Conservation (phyloP, 1,140 invertebrate species). For the Drosophila micromelanica region DNA sequence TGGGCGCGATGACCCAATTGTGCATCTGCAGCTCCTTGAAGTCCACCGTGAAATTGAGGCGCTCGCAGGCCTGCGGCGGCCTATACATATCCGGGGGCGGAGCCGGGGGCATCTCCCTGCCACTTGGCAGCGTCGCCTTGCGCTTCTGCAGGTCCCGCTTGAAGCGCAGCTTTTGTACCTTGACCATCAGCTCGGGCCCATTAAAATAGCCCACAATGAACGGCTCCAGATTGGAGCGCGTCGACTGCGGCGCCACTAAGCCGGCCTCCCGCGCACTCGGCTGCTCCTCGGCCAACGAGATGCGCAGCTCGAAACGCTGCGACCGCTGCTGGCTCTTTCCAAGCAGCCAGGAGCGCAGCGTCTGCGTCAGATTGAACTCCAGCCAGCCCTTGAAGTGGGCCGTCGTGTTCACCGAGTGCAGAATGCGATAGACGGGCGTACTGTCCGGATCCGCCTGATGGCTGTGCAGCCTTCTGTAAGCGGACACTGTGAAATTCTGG, state of each 20-base stretch:
- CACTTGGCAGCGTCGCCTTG: slow-evolving; percentile 12
- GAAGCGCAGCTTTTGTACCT: slow-evolving; percentile 73
- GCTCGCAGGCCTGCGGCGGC: slow-evolving; percentile 70
- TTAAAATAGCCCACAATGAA: slow-evolving; percentile 81
- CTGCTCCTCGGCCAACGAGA: slow-evolving; percentile 48
- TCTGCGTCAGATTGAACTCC: slow-evolving; percentile 72
- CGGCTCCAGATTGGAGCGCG: slow-evolving; percentile 58
- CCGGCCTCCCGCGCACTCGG: slow-evolving; percentile 44
- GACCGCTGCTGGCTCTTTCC: slow-evolving; percentile 18
- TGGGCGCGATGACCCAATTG: slow-evolving; percentile 81
- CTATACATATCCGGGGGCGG: slow-evolving; percentile 45
- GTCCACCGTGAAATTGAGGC: slow-evolving; percentile 79
- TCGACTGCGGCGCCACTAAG: slow-evolving; percentile 44
- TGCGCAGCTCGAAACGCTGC: slow-evolving; percentile 58
- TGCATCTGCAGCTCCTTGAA: slow-evolving; percentile 80
- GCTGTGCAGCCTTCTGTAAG: slow-evolving; percentile 57
- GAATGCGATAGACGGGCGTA: slow-evolving; percentile 55
- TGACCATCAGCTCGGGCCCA: slow-evolving; percentile 74
- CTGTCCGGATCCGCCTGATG: slow-evolving; percentile 31
- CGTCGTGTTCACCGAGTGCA: slow-evolving; percentile 68
- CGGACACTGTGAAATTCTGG: slow-evolving; percentile 59
- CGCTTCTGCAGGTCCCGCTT: slow-evolving; percentile 71
- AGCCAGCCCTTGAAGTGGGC: slow-evolving; percentile 67
- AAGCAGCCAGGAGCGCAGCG: slow-evolving; percentile 57
- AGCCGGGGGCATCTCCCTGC: slow-evolving; percentile 3